Evolutionary conservation across 2,797 vertebrate species (phyloP), one percentile per base, ranked within the genome.

Genomic region (Rhyacichthys aspro): DNA sequence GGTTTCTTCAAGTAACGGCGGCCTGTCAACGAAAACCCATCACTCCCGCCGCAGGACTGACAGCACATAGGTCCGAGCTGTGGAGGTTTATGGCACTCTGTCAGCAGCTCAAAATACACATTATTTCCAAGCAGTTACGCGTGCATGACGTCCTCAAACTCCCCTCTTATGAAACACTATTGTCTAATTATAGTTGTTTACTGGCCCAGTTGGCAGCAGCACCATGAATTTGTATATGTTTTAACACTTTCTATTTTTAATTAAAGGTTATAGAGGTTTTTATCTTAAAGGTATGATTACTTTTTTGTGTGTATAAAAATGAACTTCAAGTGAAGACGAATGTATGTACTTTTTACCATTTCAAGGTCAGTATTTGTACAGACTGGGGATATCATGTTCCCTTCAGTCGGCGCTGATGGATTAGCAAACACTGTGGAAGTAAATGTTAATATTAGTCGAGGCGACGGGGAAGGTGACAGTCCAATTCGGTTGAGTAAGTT

Each of bases 381-480:
- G 54, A 52, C 68, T 37, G 39, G 46, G 55, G 62, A 66, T 67
- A 39, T 58, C 15, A 3, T 53, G 42, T 33, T 69, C 55, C 61
- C 54, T 12, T 48, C 11, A n/a, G 56, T 67, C 67, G 50, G 38
- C 56, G 14, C 59, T 67, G 77, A 79, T 67, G 68, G 71, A 75
- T 73, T 15, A 44, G 69, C 76, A 79, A 87, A 86, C 82, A 76
- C 43, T 0, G 48, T 0, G 12, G 49, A 71, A 85, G 75, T 75
- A 67, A 87, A 86, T 76, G 77, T 78, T 82, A 84, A 87, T 78
- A 83, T 72, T 82, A 64, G 67, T 36, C 28, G 58, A 86, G 81
- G 74, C 76, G 75, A 78, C 43, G 70, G 42, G 50, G 45, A 28
- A 75, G 67, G 80, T 72, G 70, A 68, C 33, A 7, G 45, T 17